Conservation (phyloP, 2,888 invertebrate species). For the Buathra laborator region DNA sequence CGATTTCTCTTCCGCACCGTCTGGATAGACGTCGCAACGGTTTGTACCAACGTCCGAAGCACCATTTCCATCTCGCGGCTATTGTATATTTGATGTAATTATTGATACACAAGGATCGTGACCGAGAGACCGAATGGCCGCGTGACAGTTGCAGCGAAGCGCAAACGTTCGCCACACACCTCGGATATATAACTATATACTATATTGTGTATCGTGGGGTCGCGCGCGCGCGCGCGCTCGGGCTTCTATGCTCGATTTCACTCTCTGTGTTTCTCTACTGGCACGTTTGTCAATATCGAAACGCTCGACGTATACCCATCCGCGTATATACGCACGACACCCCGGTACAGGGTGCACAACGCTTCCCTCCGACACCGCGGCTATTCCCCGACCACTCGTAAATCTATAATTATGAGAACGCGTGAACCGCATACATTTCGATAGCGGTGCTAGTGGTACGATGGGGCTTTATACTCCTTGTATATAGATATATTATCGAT, state of each 20-base stretch:
- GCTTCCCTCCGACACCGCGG: neutral
- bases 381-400: constrained; percentile 23
- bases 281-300: constrained; percentile 70
- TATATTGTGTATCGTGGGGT: neutral
- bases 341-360: neutral
- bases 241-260: neutral
- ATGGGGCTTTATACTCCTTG: neutral
- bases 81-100: constrained; percentile 72
- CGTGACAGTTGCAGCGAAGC: constrained; percentile 64
- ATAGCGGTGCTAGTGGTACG: neutral
- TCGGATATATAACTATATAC: constrained; percentile 2
- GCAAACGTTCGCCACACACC: constrained; percentile 29
- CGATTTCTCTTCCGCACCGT: constrained; percentile 63
- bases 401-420: constrained; percentile 49
- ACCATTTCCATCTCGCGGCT: constrained; percentile 27
- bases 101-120: constrained; percentile 66
- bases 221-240: too few species aligned
- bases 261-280: constrained; percentile 31
- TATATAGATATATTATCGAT: neutral
- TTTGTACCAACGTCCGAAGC: constrained; percentile 21
- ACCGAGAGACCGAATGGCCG: constrained; percentile 28
- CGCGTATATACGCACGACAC: neutral
- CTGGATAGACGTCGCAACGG: constrained; percentile 40
- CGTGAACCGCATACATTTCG: constrained; percentile 29
- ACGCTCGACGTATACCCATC: constrained; percentile 38